Percentiles rank a stretch among this genome's conserved stretches.
phyloP scores from a whole-genome alignment of 2,113 vertebrate genomes.

The Lates calcarifer region DNA sequence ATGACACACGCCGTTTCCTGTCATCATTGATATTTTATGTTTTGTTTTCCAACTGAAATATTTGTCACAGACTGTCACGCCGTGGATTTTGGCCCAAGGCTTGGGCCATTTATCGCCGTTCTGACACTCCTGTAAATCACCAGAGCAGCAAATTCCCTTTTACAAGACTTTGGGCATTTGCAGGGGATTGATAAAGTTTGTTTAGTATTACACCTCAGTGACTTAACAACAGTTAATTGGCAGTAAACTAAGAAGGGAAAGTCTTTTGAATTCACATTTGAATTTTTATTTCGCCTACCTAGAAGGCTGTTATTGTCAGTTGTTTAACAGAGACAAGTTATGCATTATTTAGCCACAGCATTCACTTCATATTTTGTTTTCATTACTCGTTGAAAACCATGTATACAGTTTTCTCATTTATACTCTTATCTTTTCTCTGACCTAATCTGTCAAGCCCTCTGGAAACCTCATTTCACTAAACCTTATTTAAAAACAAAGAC shows the following conservation, averaged over 20 bases:
- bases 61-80: conserved; percentile 54
- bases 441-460: neutral
- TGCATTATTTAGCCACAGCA: conserved; percentile 6
- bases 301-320: conserved; percentile 14
- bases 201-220: conserved; percentile 6
- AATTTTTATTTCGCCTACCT: neutral
- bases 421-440: neutral
- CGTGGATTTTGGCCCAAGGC: conserved; percentile 29
- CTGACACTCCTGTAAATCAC: conserved; percentile 54
- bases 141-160: conserved; percentile 17
- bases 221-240: conserved; percentile 26
- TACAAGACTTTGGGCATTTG: conserved; percentile 18
- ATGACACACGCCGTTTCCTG: conserved; percentile 29
- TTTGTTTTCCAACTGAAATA: conserved; percentile 36
- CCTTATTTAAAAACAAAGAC: neutral
- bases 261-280: neutral
- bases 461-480: neutral
- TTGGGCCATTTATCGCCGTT: conserved; percentile 4
- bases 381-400: conserved; percentile 18
- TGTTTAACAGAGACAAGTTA: neutral
- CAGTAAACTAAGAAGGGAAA: conserved; percentile 3
- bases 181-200: conserved; percentile 16
- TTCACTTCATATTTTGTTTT: conserved; percentile 8
- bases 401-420: neutral
- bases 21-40: conserved; percentile 22